phyloP scores from a whole-genome alignment of 1,140 invertebrate species.

The Cryptotermes secundus region DNA sequence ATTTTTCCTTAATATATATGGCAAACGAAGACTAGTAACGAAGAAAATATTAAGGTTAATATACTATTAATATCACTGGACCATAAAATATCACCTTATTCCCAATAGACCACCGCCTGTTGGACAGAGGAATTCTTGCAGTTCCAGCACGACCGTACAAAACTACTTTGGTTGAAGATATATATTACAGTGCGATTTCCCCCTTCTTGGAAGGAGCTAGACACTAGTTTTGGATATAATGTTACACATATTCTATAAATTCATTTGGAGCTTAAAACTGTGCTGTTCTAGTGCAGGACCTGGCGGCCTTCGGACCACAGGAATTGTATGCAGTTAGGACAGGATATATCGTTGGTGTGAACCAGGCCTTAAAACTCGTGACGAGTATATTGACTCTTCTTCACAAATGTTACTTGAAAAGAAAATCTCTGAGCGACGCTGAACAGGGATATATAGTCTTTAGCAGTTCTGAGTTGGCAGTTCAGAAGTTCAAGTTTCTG shows the following conservation, averaged over 20 bases:
- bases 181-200: not conserved
- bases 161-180: slow-evolving; percentile 18
- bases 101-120: not conserved
- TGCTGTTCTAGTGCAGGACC: too few relatives aligned
- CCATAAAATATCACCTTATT: slow-evolving; percentile 34
- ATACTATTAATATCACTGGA: slow-evolving; percentile 37
- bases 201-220: not conserved
- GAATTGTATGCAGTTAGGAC: too few relatives aligned
- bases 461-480: too few relatives aligned
- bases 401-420: too few relatives aligned
- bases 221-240: not conserved
- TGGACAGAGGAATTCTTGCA: slow-evolving; percentile 5
- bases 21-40: slow-evolving; percentile 36
- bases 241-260: slow-evolving; percentile 4
- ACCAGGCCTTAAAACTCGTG: too few relatives aligned
- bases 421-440: too few relatives aligned
- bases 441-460: too few relatives aligned
- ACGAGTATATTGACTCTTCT: too few relatives aligned
- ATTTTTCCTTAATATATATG: slow-evolving; percentile 32
- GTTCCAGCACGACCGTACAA: not conserved
- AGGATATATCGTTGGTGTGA: too few relatives aligned
- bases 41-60: slow-evolving; percentile 34
- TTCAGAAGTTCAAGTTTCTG: too few relatives aligned
- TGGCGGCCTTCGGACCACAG: too few relatives aligned
- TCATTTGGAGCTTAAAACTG: not conserved